phyloP scores from a whole-genome alignment of 2,888 invertebrate genomes.

The Julus scandinavius region DNA sequence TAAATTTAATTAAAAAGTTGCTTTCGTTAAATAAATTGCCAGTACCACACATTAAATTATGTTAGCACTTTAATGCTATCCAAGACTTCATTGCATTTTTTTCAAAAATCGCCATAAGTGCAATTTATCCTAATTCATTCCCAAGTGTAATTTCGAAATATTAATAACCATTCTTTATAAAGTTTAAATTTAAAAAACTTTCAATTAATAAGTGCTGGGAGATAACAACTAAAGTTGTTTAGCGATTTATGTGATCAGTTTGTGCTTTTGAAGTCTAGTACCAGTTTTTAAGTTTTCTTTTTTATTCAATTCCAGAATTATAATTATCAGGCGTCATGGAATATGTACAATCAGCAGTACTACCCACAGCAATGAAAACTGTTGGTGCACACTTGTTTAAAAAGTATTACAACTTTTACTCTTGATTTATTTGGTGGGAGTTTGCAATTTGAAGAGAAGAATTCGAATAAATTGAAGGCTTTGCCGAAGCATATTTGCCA shows the following conservation, averaged over 20 bases:
- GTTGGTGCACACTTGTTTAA: not conserved
- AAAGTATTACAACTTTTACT: slow-evolving; percentile 7
- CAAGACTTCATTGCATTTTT: too few relatives aligned
- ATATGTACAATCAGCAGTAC: slow-evolving; percentile 57
- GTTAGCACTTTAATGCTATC: too few relatives aligned
- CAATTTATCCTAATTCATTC: too few relatives aligned
- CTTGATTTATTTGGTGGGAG: not conserved
- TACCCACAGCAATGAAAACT: slow-evolving; percentile 53
- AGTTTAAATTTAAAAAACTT: too few relatives aligned
- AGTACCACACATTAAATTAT: too few relatives aligned
- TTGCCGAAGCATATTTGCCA: not conserved
- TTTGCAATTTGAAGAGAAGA: not conserved
- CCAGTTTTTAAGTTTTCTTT: not conserved
- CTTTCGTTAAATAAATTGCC: too few relatives aligned
- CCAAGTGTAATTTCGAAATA: too few relatives aligned
- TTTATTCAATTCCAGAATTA: slow-evolving; percentile 54
- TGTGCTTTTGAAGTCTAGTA: not conserved
- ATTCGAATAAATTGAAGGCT: not conserved
- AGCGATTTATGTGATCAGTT: not conserved
- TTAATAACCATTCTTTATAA: too few relatives aligned
- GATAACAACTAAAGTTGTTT: too few relatives aligned
- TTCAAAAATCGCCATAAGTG: too few relatives aligned
- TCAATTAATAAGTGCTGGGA: too few relatives aligned
- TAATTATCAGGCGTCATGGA: slow-evolving; percentile 56
- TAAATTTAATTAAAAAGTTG: not conserved